phyloP scores from a whole-genome alignment of 2,888 invertebrate genomes.

The Meganola albula region DNA sequence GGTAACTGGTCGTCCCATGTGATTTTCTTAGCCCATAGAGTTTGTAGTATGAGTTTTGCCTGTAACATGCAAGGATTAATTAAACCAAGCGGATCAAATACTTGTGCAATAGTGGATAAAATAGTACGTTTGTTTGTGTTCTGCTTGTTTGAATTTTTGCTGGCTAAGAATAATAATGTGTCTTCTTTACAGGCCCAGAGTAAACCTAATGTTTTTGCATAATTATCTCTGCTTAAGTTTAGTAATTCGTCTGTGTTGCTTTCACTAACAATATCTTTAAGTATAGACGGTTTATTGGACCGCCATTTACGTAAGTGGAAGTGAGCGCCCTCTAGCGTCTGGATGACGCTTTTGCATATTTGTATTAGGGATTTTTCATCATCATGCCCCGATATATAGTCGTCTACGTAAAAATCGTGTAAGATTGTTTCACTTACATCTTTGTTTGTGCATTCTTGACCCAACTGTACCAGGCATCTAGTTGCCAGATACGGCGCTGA shows the following conservation, averaged over 20 bases:
- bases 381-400: not conserved
- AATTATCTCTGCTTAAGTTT: not conserved
- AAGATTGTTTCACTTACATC: not conserved
- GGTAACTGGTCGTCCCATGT: not conserved
- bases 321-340: not conserved
- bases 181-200: not conserved
- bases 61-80: not conserved
- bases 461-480: not conserved
- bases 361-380: not conserved
- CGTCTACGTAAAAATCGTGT: slow-evolving; percentile 1
- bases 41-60: slow-evolving; percentile 1
- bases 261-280: not conserved
- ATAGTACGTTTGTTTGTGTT: not conserved
- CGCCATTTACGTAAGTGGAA: slow-evolving; percentile 1
- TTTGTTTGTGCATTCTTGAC: not conserved
- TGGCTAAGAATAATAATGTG: not conserved
- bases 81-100: not conserved
- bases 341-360: not conserved
- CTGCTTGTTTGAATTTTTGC: not conserved
- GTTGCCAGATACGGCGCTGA: not conserved
- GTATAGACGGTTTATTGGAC: not conserved
- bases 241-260: not conserved
- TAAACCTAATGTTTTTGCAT: not conserved
- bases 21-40: not conserved
- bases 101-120: not conserved